Conservation (phyloP, 2,113 vertebrate genomes). For the Dendrocopos noguchii region DNA sequence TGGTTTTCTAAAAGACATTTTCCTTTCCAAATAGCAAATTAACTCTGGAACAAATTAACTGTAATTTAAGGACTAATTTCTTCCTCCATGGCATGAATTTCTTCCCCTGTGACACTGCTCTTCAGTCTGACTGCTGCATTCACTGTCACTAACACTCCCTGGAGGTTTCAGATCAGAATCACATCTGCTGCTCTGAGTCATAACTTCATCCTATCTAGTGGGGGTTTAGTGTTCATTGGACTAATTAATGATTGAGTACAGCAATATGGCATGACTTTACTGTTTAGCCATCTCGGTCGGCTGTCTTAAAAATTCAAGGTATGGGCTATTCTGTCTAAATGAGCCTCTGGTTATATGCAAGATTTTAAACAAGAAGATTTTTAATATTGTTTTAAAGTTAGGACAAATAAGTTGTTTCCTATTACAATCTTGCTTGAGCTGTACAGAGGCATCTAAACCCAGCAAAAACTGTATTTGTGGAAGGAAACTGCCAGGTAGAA, state of each 20-base stretch:
- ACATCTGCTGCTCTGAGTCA: slow-evolving; percentile 57
- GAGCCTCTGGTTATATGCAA: background rate
- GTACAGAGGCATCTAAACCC: background rate
- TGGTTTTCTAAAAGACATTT: slow-evolving; percentile 33
- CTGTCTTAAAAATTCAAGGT: background rate
- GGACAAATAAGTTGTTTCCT: background rate
- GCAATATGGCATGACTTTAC: background rate
- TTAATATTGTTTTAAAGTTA: background rate
- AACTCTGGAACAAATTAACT: slow-evolving; percentile 60
- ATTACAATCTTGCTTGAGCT: background rate
- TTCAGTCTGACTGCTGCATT: slow-evolving; percentile 3
- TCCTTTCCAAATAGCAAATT: slow-evolving; percentile 17
- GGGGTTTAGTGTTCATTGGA: slow-evolving; percentile 39
- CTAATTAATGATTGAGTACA: slow-evolving; percentile 27
- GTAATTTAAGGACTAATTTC: slow-evolving; percentile 47
- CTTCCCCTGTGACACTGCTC: slow-evolving; percentile 33
- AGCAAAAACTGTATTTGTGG: background rate
- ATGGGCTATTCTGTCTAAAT: background rate
- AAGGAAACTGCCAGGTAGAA: background rate
- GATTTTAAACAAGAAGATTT: background rate
- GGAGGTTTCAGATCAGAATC: slow-evolving; percentile 29
- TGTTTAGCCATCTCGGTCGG: background rate
- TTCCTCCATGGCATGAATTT: slow-evolving; percentile 35
- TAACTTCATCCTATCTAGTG: background rate
- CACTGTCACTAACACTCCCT: background rate